These are phyloP conservation scores for Coendou prehensilis DNA, from an alignment of 2,797 vertebrate genomes.

Conservation along the genomic window DNA sequence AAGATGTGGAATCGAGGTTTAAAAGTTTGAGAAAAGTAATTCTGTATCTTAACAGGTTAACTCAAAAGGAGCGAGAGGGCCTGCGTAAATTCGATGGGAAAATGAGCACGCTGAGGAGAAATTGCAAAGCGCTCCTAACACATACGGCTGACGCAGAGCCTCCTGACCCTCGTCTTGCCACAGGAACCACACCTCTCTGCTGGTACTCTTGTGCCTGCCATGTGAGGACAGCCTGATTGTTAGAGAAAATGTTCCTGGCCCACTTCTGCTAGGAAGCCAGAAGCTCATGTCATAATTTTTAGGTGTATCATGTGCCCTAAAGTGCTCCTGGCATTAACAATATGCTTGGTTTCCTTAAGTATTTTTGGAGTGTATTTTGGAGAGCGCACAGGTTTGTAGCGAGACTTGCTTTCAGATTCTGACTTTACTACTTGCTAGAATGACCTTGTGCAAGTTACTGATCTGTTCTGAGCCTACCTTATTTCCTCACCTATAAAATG, in stretches of 20 bases:
- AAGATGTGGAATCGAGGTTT: not conserved
- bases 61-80: not conserved
- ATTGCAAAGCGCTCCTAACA: not conserved
- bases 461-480: not conserved
- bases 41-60: not conserved
- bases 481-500: not conserved
- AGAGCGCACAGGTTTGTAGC: not conserved
- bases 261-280: not conserved
- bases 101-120: not conserved
- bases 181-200: not conserved
- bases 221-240: not conserved
- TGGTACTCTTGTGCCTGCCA: rapidly evolving
- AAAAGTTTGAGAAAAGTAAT: constrained; percentile 30
- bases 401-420: not conserved
- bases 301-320: not conserved
- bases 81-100: not conserved
- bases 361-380: not conserved
- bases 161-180: not conserved
- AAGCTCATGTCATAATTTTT: not conserved
- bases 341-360: not conserved
- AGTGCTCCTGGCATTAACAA: not conserved
- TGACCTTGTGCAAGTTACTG: not conserved
- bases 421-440: not conserved
- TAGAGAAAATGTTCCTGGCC: not conserved
- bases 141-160: not conserved